Evolutionary conservation across 2,797 vertebrate species (phyloP).

Genomic region (Ataeniobius toweri): DNA sequence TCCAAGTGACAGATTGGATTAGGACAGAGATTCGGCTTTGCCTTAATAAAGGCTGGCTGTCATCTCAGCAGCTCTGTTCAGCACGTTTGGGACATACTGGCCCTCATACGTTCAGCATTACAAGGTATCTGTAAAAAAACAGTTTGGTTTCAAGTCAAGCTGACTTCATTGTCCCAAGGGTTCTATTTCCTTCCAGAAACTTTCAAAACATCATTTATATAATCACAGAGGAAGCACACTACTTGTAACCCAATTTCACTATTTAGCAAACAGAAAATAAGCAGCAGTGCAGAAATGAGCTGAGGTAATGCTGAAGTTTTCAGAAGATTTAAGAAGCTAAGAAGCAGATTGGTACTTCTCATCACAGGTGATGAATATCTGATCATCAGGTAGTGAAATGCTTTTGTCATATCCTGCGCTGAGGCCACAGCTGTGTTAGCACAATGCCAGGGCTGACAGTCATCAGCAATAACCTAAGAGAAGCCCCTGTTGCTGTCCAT

Average conservation of each 20-base stretch:
- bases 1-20: constrained; percentile 46
- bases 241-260: neutral
- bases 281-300: neutral
- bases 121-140: neutral
- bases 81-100: constrained; percentile 10
- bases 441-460: neutral
- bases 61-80: constrained; percentile 11
- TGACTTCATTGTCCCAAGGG: neutral
- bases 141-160: neutral
- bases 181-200: neutral
- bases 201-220: neutral
- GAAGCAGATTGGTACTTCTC: neutral
- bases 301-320: neutral
- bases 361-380: neutral
- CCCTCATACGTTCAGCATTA: constrained; percentile 9
- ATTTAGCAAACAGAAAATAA: neutral
- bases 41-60: constrained; percentile 18
- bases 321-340: neutral
- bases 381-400: neutral
- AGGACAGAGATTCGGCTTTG: constrained; percentile 21
- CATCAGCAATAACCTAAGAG: neutral
- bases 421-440: neutral
- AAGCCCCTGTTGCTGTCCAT: neutral
- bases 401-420: neutral
- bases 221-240: neutral